A percentile compares a stretch with the other conserved stretches of the same genome.
Evolutionary conservation across 1,140 invertebrate genomes (phyloP).

Genomic region (Metaphire vulgaris): DNA sequence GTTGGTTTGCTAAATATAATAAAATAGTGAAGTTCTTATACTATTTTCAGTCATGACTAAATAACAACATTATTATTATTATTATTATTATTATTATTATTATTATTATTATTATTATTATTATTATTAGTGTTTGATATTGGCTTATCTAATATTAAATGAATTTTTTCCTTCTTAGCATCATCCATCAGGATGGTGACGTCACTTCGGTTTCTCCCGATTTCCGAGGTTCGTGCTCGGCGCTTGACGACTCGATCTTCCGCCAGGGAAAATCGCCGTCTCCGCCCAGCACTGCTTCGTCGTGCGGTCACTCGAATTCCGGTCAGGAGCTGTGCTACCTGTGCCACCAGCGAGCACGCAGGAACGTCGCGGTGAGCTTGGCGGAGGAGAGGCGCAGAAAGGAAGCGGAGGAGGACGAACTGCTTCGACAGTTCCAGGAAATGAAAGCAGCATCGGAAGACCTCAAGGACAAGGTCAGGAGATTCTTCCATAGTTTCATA

Average conservation of each 20-base stretch:
- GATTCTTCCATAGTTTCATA: not conserved
- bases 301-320: constrained; percentile 39
- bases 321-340: constrained; percentile 52
- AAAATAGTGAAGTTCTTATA: too few species aligned
- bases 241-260: not conserved
- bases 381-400: constrained; percentile 43
- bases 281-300: not conserved
- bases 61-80: too few species aligned
- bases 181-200: too few species aligned
- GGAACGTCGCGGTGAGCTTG: constrained; percentile 50
- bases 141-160: too few species aligned
- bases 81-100: too few species aligned
- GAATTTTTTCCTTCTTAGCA: too few species aligned
- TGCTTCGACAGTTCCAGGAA: constrained; percentile 49
- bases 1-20: too few species aligned
- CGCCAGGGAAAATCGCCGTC: not conserved
- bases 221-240: not conserved
- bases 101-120: too few species aligned
- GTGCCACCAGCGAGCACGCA: constrained; percentile 48
- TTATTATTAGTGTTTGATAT: too few species aligned
- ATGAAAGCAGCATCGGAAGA: constrained; percentile 49
- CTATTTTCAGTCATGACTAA: too few species aligned
- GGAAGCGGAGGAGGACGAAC: constrained; percentile 47
- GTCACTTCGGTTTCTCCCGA: too few species aligned
- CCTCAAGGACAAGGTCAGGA: constrained; percentile 44